phyloP scores from a whole-genome alignment of 2,888 invertebrate species.

The Tachystola acroxantha region DNA sequence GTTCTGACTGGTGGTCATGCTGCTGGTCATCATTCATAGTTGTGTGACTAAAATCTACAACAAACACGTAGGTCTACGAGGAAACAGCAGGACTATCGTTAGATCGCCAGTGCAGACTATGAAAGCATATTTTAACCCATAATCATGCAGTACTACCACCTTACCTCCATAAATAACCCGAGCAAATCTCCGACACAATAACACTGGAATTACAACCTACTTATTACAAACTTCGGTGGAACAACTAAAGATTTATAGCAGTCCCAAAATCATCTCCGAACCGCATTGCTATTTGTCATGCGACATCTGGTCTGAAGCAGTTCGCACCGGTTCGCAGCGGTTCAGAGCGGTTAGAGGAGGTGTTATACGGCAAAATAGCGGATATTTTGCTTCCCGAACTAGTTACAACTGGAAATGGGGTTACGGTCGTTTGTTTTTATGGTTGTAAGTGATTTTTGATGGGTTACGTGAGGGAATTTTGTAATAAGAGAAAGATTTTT shows the following conservation, averaged over 20 bases:
- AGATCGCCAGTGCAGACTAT: neutral
- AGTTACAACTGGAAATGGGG: constrained; percentile 23
- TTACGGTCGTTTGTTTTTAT: constrained; percentile 34
- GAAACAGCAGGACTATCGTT: neutral
- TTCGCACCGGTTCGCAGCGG: constrained; percentile 30
- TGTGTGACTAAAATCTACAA: too few relatives aligned
- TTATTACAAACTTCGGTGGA: constrained; percentile 9
- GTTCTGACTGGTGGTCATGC: too few relatives aligned
- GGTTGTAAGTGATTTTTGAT: constrained; percentile 39
- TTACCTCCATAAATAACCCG: neutral
- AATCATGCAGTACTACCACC: too few relatives aligned
- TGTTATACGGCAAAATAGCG: constrained; percentile 20
- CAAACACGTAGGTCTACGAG: too few relatives aligned
- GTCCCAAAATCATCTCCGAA: constrained; percentile 52
- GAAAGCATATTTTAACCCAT: neutral
- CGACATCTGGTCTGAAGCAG: constrained; percentile 37
- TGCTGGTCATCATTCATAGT: too few relatives aligned
- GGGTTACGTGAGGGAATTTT: constrained; percentile 22
- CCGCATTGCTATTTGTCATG: constrained; percentile 48
- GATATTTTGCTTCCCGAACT: constrained; percentile 26
- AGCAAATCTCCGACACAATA: constrained; percentile 5
- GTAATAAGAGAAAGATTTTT: too few relatives aligned
- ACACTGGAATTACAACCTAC: constrained; percentile 13
- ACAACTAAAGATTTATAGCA: constrained; percentile 30
- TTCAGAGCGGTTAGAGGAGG: constrained; percentile 7